Conservation (phyloP, 35 echinoderm and acorn worm genomes). For the Amphiura filiformis region DNA sequence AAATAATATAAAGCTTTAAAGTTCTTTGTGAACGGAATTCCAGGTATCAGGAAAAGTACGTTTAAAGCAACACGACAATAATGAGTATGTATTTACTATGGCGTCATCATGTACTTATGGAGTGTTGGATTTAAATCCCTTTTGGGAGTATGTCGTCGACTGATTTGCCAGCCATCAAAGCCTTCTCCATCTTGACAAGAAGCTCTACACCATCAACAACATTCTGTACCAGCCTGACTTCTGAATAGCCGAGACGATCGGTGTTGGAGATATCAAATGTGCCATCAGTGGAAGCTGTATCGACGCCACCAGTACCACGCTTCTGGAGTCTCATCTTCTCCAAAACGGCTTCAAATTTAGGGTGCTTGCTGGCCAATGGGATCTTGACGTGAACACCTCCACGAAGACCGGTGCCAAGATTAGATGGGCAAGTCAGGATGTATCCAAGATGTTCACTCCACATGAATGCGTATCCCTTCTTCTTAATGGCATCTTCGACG, state of each 20-base stretch:
- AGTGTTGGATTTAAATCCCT: no score
- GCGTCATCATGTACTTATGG: no score
- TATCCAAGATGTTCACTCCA: conserved; percentile 98
- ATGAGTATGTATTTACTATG: no score
- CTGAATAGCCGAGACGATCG: conserved; percentile 87
- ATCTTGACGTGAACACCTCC: conserved; percentile 95
- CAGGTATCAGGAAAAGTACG: no score
- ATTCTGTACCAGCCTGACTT: conserved; percentile 84
- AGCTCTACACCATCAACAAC: conserved; percentile 85
- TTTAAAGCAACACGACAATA: no score
- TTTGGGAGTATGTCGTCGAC: conserved; percentile 54
- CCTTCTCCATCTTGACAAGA: conserved; percentile 86
- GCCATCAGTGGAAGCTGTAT: conserved; percentile 95
- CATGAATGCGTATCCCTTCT: conserved; percentile 77
- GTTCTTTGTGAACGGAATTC: no score
- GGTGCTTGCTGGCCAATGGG: conserved; percentile 68
- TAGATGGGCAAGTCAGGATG: conserved; percentile 94
- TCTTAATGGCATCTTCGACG: conserved; percentile 69
- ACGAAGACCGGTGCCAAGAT: conserved; percentile 90
- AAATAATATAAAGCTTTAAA: no score
- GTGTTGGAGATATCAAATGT: conserved; percentile 93
- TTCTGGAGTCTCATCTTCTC: conserved; percentile 78
- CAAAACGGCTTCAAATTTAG: conserved; percentile 65
- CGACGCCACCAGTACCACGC: conserved; percentile 95
- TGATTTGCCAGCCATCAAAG: conserved; percentile 49